phyloP scores from a whole-genome alignment of 2,113 vertebrate genomes.

The Hystrix cristata region DNA sequence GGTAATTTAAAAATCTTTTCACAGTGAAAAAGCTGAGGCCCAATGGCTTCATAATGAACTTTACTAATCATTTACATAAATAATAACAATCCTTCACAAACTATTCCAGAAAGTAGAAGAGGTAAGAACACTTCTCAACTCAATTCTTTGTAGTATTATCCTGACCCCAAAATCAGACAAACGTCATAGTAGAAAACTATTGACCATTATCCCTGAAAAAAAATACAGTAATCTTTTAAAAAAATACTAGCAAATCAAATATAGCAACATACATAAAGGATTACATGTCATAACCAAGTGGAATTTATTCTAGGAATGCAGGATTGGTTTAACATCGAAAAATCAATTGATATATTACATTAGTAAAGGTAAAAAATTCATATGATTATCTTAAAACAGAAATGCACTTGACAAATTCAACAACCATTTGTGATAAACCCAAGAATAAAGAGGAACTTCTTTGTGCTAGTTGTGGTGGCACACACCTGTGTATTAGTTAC shows the following conservation, averaged over 20 bases:
- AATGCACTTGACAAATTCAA: conserved; percentile 32
- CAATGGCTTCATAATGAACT: conserved; percentile 47
- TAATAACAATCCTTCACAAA: neutral
- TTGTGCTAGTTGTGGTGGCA: neutral
- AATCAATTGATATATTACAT: neutral
- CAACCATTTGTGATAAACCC: conserved; percentile 10
- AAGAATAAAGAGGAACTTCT: neutral
- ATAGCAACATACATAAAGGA: neutral
- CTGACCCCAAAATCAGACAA: conserved; percentile 16
- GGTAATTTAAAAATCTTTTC: conserved; percentile 51
- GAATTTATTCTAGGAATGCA: conserved; percentile 9
- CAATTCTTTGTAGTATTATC: conserved; percentile 34
- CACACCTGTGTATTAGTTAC: too few relatives aligned
- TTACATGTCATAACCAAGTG: neutral
- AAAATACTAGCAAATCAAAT: conserved; percentile 17
- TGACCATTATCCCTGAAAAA: neutral
- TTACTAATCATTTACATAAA: conserved; percentile 33
- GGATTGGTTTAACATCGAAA: conserved; percentile 34
- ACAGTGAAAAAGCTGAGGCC: neutral
- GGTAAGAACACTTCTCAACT: neutral
- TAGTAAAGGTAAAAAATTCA: conserved; percentile 5
- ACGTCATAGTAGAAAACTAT: conserved; percentile 3
- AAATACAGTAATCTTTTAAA: conserved; percentile 9
- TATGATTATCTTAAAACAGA: conserved; percentile 35
- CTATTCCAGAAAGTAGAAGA: neutral